Evolutionary conservation across 2,888 invertebrate genomes (phyloP), one percentile per base, ranked within the genome.

Genomic region (Trichogramma evanescens): DNA sequence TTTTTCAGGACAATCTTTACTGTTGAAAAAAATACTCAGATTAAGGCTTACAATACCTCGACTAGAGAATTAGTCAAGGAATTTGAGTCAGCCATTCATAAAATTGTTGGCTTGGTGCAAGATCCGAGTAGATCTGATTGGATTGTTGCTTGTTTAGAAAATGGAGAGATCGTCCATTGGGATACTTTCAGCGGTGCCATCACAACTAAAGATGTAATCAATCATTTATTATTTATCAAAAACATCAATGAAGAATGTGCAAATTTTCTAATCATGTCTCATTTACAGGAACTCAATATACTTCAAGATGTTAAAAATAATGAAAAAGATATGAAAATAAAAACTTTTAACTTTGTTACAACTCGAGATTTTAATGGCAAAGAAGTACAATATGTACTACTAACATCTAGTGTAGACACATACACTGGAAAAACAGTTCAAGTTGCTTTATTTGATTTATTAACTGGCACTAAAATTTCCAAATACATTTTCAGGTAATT

Each of bases 1-100:
- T 41, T 1, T 40, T 41, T 44, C 42, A 6, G 5, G 26, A 41
- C 43, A 62, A 49, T 49, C 51, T 42, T 58, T 13, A 48, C 39
- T 42, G n/a, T 43, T 55, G 9, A 44, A 54, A 58, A 50, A 55
- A 55, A 46, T 53, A 49, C 54, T 54, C 62, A 50, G 4, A 79
- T 90, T 6, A 81, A 84, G 67, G 82, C 85, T 1, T 89, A 84
- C 70, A 87, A 83, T 67, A 81, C 84, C 0, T 79, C 80, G 68
- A 89, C 89, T 3, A 87, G 86, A 0, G 85, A 87, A 69, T 80
- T 83, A 65, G 78, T 86, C 1, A 78, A 81, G 57, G 82, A 83
- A 66, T 82, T 86, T 55, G 80, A 80, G 63, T 84, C 84, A 39
- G 80, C 83, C 26, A 75, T 74, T 13, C 72, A 80, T 5, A 72